phyloP scores from a whole-genome alignment of 2,113 vertebrate species.

The Malurus melanocephalus region DNA sequence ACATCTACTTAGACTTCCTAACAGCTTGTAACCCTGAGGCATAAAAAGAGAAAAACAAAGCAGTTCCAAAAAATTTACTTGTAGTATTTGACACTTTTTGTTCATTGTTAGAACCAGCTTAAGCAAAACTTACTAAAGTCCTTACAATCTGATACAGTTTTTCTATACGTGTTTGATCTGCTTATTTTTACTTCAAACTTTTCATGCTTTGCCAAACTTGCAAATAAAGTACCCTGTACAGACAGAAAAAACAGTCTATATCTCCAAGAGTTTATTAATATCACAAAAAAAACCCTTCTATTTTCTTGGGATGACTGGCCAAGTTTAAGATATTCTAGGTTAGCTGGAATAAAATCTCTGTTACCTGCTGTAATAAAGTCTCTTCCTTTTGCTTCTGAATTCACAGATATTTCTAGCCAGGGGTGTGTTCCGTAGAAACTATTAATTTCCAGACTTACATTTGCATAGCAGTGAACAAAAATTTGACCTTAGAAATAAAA shows the following conservation, averaged over 20 bases:
- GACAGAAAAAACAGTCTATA: not conserved
- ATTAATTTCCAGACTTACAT: not conserved
- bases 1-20: not conserved
- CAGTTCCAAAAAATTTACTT: not conserved
- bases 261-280: not conserved
- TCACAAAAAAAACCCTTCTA: not conserved
- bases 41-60: not conserved
- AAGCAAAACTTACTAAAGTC: not conserved
- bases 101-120: not conserved
- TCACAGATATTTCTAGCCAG: not conserved
- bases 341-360: not conserved
- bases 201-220: not conserved
- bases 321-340: not conserved
- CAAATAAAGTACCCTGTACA: not conserved
- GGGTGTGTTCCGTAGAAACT: not conserved
- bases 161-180: not conserved
- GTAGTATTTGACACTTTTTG: not conserved
- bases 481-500: not conserved
- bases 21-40: not conserved
- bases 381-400: not conserved
- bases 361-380: not conserved
- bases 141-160: not conserved
- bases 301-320: not conserved
- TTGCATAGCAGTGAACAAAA: not conserved
- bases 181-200: not conserved